These are phyloP conservation scores for Bovichtus diacanthus DNA, from an alignment of 2,797 vertebrate species.

Conservation along the genomic window DNA sequence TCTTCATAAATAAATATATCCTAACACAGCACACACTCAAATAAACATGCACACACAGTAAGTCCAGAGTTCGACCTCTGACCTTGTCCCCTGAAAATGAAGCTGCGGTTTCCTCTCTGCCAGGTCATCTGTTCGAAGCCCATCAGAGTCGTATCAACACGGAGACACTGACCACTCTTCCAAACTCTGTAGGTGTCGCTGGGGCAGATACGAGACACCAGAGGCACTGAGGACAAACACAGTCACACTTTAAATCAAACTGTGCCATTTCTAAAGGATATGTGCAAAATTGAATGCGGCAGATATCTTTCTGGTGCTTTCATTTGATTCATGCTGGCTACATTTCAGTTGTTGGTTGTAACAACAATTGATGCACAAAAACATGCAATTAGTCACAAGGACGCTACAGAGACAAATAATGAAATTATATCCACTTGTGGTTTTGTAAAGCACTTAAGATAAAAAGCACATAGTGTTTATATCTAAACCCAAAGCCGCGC, in stretches of 20 bases:
- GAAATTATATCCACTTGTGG: slow-evolving; percentile 27
- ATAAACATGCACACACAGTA: too few relatives aligned
- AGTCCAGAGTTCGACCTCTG: slow-evolving; percentile 46
- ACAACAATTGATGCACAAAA: neutral
- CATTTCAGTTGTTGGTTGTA: neutral
- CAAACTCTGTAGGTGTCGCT: slow-evolving; percentile 98
- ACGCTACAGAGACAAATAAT: neutral
- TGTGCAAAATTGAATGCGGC: neutral
- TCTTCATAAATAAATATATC: too few relatives aligned
- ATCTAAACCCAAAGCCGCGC: neutral
- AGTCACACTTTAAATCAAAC: slow-evolving; percentile 10
- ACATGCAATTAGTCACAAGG: neutral
- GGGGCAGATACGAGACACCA: slow-evolving; percentile 98
- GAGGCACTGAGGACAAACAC: slow-evolving; percentile 86
- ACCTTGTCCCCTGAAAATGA: slow-evolving; percentile 97
- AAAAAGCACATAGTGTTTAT: slow-evolving; percentile 19
- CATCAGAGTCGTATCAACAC: slow-evolving; percentile 96
- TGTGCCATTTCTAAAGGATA: neutral
- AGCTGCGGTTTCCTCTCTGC: slow-evolving; percentile 98
- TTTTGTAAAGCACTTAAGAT: slow-evolving; percentile 16
- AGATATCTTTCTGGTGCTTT: neutral
- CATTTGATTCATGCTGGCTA: neutral
- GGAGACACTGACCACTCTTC: slow-evolving; percentile 97
- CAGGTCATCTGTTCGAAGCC: slow-evolving; percentile 99
- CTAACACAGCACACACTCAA: too few relatives aligned